A percentile compares a stretch with the other conserved stretches of the same genome.
These are phyloP conservation scores for Rhincodon typus DNA, from an alignment of 2,797 vertebrate genomes.

Conservation along the genomic window DNA sequence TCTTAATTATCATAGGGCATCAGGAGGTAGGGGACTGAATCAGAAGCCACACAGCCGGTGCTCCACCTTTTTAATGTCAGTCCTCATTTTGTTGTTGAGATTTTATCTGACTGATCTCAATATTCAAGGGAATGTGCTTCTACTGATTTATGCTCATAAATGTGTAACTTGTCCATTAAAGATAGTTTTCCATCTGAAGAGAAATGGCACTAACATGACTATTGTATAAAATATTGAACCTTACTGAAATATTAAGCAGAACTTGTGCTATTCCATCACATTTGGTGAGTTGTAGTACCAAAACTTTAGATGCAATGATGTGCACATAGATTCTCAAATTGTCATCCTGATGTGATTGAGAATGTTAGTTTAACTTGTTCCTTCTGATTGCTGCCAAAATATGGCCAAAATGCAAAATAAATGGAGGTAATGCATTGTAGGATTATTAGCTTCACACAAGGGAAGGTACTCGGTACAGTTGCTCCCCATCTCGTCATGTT, in stretches of 20 bases:
- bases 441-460: slow-evolving; percentile 61
- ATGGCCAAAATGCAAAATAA: neutral
- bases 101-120: neutral
- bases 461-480: slow-evolving; percentile 82
- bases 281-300: neutral
- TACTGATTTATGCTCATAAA: slow-evolving; percentile 1
- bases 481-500: slow-evolving; percentile 80
- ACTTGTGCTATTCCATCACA: neutral
- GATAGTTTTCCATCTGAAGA: neutral
- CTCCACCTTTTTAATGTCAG: too few relatives aligned
- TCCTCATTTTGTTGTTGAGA: neutral
- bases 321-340: neutral
- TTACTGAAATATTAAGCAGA: slow-evolving; percentile 17
- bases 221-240: slow-evolving; percentile 30
- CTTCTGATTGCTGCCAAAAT: neutral
- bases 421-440: neutral
- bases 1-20: neutral
- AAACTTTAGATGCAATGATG: neutral
- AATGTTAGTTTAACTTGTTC: neutral
- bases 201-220: slow-evolving; percentile 4
- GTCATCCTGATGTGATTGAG: neutral
- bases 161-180: neutral
- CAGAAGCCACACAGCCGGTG: too few relatives aligned
- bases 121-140: neutral
- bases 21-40: neutral